Evolutionary conservation across 2,888 invertebrate species (phyloP), one percentile per base, ranked within the genome.

Genomic region (Parasteatoda lunata): DNA sequence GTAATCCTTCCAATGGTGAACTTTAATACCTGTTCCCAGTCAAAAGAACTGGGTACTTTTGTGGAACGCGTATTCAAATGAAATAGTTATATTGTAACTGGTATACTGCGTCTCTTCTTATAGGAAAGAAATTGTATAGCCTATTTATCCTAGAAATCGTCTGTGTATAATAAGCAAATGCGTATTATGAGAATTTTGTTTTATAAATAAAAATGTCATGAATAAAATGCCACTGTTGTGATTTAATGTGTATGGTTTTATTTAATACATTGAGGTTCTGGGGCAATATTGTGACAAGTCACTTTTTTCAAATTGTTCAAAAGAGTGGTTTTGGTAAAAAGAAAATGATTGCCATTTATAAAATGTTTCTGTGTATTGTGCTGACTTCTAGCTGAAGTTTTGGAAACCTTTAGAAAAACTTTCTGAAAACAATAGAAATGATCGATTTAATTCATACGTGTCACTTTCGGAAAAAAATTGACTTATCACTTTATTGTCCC

Each of bases 101-200:
- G 71, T 77, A 77, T 54, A 69, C n/a, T 69, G 54, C 45, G 54
- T 71, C 71, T 71, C 70, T 52, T 71, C 70, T 52, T 13, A 71
- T 79, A 79, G 59, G 79, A 64, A 30, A 30, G 71, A 51, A 79
- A 70, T 59, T 79, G 70, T 79, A 79, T 71, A 79, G 79, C 64
- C 79, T 79, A 79, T 79, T 79, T 79, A 79, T 79, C 79, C 70
- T 79, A 79, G 79, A 48, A 79, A 9, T 79, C 30, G 70, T 79
- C 79, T 79, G 71, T 79, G 79, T 79, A 79, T 59, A 64, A 71
- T 79, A 71, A 64, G 69, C 30, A n/a, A 79, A 54, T 79, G 79
- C 79, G 71, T 79, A 79, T 77, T 79, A 79, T 71, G 64, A 79
- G 64, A 79, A 52, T 79, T 73, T 79, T 79, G 79, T 79, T 79